Base-by-base conservation (phyloP, 2,797 vertebrate species). In the Eleutherodactylus coqui region DNA sequence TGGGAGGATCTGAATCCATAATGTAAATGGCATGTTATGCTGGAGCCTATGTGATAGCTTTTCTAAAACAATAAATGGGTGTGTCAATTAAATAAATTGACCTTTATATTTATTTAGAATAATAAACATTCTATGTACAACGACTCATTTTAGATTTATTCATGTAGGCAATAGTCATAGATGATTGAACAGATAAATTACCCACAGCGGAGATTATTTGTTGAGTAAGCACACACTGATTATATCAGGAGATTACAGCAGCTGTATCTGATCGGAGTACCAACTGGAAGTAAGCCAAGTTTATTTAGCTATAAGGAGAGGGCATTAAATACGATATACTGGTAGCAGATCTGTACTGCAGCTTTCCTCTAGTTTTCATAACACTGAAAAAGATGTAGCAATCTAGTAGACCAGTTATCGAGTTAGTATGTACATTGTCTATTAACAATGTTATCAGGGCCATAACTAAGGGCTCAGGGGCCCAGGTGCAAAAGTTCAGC, bases 1-100 rank as follows among this genome's bases (percentile, higher is more conserved):
- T 41, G 36, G 34, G 67, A 53, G 81, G 45, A 45, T 13, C 34
- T 27, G 9, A 73, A 83, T 55, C n/a, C 41, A 21, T 17, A 72
- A 55, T 19, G 47, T 38, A 55, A 10, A 58, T 72, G 49, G 10
- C 16, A 72, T 72, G 72, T n/a, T 41, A 73, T 82, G 72, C 21
- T 38, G 27, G 34, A 73, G 19, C 24, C 27, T 36, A 38, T 51
- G 51, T 83, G 69, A 83, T 58, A 58, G 36, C 9, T 43, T 58
- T 73, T 58, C 32, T 21, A 3, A 83, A 38, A 41, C 0, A 19
- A 72, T 41, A 47, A 29, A 24, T 51, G 58, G 41, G 47, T 72
- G 55, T 9, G 78, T 79, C 58, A 64, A 27, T 38, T 3, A 27
- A 60, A 41, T 19, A 72, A 53, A 72, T 27, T 38, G 10, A 36